Percentiles rank a stretch among this genome's conserved stretches.
These are phyloP conservation scores for Actinostola sp. DNA, from an alignment of 92 coral and sea anemone species.

Conservation along the genomic window DNA sequence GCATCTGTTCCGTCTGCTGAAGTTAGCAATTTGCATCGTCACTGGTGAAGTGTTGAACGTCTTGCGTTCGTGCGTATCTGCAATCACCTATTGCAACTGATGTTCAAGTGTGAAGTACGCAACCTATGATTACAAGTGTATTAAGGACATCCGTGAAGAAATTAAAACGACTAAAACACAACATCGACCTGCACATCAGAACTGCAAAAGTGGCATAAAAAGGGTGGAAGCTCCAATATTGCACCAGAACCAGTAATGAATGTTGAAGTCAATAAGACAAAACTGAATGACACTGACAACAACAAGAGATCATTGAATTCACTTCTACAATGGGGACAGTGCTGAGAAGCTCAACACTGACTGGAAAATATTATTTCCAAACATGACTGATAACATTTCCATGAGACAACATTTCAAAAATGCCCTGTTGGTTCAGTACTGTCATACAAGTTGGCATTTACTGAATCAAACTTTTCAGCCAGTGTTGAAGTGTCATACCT, in stretches of 20 bases:
- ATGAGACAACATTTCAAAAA: conserved; percentile 21
- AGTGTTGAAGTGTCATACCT: conserved; percentile 34
- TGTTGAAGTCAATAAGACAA: conserved; percentile 36
- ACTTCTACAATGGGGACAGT: conserved; percentile 6
- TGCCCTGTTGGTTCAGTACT: conserved; percentile 36
- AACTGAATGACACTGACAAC: conserved; percentile 9
- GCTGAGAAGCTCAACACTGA: conserved; percentile 1
- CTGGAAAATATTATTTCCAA: conserved; percentile 4
- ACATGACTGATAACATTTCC: conserved; percentile 9
- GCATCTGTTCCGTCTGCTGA: conserved; percentile 22
- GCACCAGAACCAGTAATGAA: conserved; percentile 24
- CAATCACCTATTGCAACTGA: conserved; percentile 33
- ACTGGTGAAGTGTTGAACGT: conserved; percentile 27
- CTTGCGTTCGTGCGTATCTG: conserved; percentile 27
- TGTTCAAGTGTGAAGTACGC: conserved; percentile 6
- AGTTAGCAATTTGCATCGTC: conserved; percentile 22
- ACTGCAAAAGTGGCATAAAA: conserved; percentile 49
- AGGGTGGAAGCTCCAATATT: conserved; percentile 39
- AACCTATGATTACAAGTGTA: background rate
- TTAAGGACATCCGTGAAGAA: conserved; percentile 10
- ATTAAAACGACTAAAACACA: background rate
- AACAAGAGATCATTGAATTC: conserved; percentile 8
- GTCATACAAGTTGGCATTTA: conserved; percentile 47
- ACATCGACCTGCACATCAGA: conserved; percentile 31
- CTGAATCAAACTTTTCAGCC: conserved; percentile 46